A percentile compares a stretch with the other conserved stretches of the same genome.
phyloP scores from a whole-genome alignment of 2,797 vertebrate genomes.

The Oreochromis mossambicus region DNA sequence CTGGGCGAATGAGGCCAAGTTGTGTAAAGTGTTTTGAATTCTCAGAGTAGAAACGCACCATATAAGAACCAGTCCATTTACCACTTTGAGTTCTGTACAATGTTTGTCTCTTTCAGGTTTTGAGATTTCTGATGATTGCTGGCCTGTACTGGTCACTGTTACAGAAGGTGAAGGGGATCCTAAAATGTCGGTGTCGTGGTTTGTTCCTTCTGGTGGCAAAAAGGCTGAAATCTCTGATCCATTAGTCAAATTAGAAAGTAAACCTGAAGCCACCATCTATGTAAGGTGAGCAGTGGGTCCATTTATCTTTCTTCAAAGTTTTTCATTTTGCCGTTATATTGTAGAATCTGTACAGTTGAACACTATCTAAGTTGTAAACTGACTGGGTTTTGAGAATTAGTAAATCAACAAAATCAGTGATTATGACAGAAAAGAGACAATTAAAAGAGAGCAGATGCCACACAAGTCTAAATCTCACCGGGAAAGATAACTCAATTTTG shows the following conservation, averaged over 20 bases:
- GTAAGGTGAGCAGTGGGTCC: slow-evolving; percentile 53
- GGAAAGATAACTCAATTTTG: neutral
- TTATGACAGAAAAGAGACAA: neutral
- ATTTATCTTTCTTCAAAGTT: neutral
- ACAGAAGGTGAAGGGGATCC: neutral
- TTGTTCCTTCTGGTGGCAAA: neutral
- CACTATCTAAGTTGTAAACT: neutral
- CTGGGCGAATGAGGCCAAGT: neutral
- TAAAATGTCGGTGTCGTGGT: slow-evolving; percentile 33
- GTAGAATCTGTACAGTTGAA: neutral
- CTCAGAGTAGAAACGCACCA: neutral
- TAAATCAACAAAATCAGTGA: neutral
- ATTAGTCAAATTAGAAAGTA: neutral
- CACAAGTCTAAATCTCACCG: neutral
- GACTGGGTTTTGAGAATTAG: neutral
- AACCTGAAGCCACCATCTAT: slow-evolving; percentile 30
- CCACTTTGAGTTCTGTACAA: neutral
- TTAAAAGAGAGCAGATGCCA: neutral
- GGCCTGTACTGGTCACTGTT: slow-evolving; percentile 42
- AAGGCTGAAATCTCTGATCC: neutral
- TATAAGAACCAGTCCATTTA: neutral
- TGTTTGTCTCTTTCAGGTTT: slow-evolving; percentile 13
- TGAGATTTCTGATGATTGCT: neutral
- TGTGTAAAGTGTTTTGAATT: neutral
- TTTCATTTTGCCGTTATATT: neutral